Conservation (phyloP, 2,797 vertebrate species). For the Schizopygopsis pylzovi region DNA sequence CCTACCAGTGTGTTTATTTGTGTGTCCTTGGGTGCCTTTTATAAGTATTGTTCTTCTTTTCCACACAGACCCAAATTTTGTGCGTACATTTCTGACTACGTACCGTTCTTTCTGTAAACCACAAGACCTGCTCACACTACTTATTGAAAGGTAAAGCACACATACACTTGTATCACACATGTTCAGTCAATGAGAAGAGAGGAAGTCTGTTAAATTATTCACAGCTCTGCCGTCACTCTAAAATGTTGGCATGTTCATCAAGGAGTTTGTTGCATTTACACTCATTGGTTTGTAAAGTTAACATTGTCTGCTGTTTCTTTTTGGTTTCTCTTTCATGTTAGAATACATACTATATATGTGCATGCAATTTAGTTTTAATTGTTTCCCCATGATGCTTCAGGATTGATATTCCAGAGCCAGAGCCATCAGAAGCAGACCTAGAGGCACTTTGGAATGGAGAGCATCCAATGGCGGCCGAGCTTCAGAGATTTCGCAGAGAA, state of each 20-base stretch:
- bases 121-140: constrained; percentile 89
- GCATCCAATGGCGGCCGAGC: constrained; percentile 91
- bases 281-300: not conserved
- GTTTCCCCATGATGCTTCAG: constrained; percentile 68
- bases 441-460: constrained; percentile 94
- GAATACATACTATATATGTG: not conserved
- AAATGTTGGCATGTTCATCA: not conserved
- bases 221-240: not conserved
- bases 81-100: constrained; percentile 96
- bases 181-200: not conserved
- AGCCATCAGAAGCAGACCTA: constrained; percentile 91
- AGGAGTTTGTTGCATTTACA: not conserved
- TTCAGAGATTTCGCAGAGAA: constrained; percentile 95
- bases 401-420: constrained; percentile 96
- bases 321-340: not conserved
- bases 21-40: not conserved
- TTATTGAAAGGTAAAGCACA: constrained; percentile 88
- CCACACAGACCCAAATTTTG: constrained; percentile 93
- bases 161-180: not conserved
- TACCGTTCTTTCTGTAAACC: constrained; percentile 99
- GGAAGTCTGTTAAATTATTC: not conserved
- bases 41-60: constrained; percentile 18
- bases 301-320: not conserved
- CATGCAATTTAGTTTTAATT: not conserved
- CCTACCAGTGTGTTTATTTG: not conserved